Conservation (phyloP, 2,797 vertebrate genomes). For the Stomatorhinus walkeri region DNA sequence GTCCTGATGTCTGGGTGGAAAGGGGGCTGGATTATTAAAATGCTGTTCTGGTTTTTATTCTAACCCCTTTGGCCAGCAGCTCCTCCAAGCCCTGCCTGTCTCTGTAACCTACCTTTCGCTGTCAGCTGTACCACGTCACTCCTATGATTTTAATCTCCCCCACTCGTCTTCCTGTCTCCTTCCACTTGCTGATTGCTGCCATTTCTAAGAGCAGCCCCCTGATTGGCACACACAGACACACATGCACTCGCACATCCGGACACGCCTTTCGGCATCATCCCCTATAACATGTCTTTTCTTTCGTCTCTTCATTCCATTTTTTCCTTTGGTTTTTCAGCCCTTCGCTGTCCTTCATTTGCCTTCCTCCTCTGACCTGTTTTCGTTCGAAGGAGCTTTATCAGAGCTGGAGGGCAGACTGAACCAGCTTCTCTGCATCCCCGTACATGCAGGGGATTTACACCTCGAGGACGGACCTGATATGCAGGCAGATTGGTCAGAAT, state of each 20-base stretch:
- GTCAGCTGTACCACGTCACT: neutral
- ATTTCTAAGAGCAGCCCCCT: neutral
- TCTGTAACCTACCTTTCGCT: neutral
- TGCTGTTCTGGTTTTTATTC: neutral
- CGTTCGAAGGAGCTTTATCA: neutral
- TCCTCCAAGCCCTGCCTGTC: neutral
- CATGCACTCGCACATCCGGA: neutral
- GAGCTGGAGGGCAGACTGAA: neutral
- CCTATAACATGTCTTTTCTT: neutral
- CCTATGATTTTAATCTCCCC: neutral
- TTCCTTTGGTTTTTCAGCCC: constrained; percentile 3
- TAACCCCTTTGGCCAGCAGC: neutral
- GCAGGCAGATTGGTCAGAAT: neutral
- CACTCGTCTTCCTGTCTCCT: neutral
- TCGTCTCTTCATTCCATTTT: neutral
- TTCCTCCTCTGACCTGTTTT: neutral
- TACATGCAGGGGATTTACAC: neutral
- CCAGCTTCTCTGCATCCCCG: neutral
- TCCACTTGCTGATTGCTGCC: neutral
- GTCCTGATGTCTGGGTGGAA: neutral
- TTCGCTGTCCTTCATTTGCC: constrained; percentile 33
- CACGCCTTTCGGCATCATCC: neutral
- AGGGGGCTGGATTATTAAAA: constrained; percentile 23
- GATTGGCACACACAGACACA: neutral
- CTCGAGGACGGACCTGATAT: neutral